Conservation (phyloP, 2,113 vertebrate species). For the Eubucco bourcierii region DNA sequence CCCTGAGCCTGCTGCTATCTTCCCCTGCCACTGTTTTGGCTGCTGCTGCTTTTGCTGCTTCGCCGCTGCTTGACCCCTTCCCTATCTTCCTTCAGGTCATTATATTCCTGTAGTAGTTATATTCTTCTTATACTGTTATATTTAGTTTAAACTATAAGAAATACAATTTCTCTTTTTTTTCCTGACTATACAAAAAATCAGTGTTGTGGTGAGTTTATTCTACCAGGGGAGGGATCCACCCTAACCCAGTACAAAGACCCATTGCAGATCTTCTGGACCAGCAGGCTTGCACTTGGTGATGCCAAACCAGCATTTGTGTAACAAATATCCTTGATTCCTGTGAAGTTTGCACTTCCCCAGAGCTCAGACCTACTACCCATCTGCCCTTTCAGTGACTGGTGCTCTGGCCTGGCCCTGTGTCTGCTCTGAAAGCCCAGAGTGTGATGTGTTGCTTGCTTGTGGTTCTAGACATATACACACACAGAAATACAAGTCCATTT, state of each 20-base stretch:
- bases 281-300: not conserved
- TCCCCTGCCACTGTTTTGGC: too few species aligned
- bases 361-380: not conserved
- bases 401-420: rapidly evolving
- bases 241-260: not conserved
- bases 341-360: not conserved
- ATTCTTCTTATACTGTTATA: too few species aligned
- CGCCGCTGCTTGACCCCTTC: too few species aligned
- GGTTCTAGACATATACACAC: not conserved
- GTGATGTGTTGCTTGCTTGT: not conserved
- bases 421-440: not conserved
- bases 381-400: not conserved
- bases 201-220: too few species aligned
- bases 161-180: too few species aligned
- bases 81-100: too few species aligned
- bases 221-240: too few species aligned
- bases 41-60: too few species aligned
- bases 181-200: too few species aligned
- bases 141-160: too few species aligned
- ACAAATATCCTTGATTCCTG: not conserved
- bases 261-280: not conserved
- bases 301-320: not conserved
- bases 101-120: too few species aligned
- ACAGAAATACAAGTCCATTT: not conserved
- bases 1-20: too few species aligned